Evolutionary conservation across 2,888 invertebrate genomes (phyloP).

Genomic region (Limnephilus lunatus): DNA sequence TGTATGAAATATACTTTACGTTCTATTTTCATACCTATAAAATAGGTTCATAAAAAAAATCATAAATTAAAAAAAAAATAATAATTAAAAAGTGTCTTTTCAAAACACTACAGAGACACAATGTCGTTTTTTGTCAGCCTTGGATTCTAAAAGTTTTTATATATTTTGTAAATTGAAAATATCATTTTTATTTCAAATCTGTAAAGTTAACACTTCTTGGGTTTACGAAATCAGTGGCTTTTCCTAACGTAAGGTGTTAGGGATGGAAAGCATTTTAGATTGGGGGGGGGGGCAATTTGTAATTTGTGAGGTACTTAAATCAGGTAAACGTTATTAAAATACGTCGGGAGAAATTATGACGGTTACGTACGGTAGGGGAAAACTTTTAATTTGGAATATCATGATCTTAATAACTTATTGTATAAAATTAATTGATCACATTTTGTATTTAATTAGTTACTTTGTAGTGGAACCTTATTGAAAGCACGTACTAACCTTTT

Average conservation of each 20-base stretch:
- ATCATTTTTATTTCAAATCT: too few species aligned
- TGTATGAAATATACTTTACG: too few species aligned
- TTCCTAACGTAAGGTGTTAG: neutral
- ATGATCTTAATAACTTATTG: neutral
- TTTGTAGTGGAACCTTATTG: neutral
- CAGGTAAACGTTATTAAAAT: neutral
- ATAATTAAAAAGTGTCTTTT: too few species aligned
- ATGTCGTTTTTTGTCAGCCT: too few species aligned
- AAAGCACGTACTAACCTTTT: too few species aligned
- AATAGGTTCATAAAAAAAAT: too few species aligned
- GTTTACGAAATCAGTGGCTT: neutral
- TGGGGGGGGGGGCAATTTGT: neutral
- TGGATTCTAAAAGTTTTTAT: too few species aligned
- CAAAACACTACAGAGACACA: too few species aligned
- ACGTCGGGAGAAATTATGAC: neutral
- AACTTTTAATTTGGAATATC: neutral
- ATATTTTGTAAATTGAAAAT: too few species aligned
- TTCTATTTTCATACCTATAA: too few species aligned
- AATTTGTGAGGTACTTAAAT: neutral
- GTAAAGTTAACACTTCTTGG: neutral
- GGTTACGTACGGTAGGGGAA: neutral
- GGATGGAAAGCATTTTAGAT: neutral
- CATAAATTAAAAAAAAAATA: too few species aligned
- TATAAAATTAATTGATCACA: neutral
- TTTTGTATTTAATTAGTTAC: neutral